A percentile compares a stretch with the other conserved stretches of the same genome.
Evolutionary conservation across 2,113 vertebrate genomes (phyloP).

Genomic region (Urocolius indicus): DNA sequence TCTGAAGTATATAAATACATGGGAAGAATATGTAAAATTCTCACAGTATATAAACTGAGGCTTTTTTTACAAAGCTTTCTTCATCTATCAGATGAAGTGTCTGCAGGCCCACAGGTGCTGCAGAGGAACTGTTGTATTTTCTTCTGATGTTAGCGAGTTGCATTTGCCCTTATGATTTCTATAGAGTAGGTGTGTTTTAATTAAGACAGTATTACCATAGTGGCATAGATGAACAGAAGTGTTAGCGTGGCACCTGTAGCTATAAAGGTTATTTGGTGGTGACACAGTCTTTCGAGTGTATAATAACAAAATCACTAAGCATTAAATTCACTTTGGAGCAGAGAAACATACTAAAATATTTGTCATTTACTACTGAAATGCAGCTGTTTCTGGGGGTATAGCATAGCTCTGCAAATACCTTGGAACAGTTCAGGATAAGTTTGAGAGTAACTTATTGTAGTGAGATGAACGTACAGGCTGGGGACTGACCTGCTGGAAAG

Average conservation of each 20-base stretch:
- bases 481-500: too few species aligned
- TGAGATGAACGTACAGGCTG: background rate
- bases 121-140: background rate
- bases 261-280: background rate
- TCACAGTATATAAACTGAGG: background rate
- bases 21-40: background rate
- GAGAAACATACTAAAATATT: background rate
- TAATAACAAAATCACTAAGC: background rate
- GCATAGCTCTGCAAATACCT: background rate
- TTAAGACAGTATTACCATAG: background rate
- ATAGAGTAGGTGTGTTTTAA: background rate
- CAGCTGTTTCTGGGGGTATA: background rate
- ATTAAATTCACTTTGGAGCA: background rate
- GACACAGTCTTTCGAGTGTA: background rate
- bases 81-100: background rate
- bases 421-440: background rate
- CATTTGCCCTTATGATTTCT: background rate
- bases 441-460: background rate
- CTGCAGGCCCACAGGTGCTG: background rate
- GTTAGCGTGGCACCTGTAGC: background rate
- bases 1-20: background rate
- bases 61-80: background rate
- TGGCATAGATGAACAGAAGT: background rate
- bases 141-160: background rate
- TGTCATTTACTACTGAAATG: background rate